Percentiles rank a stretch among this genome's conserved stretches.
These are phyloP conservation scores for Lycocerus yunnanus DNA, from an alignment of 2,888 invertebrate genomes.

Conservation along the genomic window DNA sequence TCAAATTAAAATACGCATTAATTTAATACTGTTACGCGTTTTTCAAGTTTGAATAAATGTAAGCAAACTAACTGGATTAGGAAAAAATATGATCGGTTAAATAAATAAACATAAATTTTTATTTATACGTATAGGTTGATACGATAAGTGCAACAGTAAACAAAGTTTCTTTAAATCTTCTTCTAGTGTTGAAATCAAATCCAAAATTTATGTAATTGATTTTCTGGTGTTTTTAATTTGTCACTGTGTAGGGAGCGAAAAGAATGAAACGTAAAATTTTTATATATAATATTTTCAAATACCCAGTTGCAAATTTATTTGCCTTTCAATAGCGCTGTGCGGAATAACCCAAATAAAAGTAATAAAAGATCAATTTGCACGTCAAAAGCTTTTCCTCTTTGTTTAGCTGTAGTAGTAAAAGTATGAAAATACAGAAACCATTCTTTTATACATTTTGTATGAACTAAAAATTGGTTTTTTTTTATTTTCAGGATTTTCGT, in stretches of 20 bases:
- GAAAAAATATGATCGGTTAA: not conserved
- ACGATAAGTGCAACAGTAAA: not conserved
- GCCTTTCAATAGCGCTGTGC: slow-evolving; percentile 21
- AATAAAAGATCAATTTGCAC: slow-evolving; percentile 21
- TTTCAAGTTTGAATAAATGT: not conserved
- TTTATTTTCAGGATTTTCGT: slow-evolving; percentile 6
- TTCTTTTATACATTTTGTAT: slow-evolving; percentile 17
- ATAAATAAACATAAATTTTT: not conserved
- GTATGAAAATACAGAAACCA: slow-evolving; percentile 21
- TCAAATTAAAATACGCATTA: not conserved
- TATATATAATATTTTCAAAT: slow-evolving; percentile 19
- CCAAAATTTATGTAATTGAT: slow-evolving; percentile 7
- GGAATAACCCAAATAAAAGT: slow-evolving; percentile 20
- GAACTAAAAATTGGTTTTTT: slow-evolving; percentile 26
- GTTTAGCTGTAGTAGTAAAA: slow-evolving; percentile 17
- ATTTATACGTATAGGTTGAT: not conserved
- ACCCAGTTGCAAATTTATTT: slow-evolving; percentile 26
- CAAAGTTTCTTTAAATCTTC: not conserved
- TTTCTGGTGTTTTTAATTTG: slow-evolving; percentile 6
- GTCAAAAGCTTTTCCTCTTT: slow-evolving; percentile 9
- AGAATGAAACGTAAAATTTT: slow-evolving; percentile 25
- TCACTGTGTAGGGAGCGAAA: not conserved
- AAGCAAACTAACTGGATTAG: not conserved
- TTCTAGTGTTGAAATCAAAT: not conserved
- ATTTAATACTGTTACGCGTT: not conserved